Conservation (phyloP, 2,888 invertebrate genomes). For the Yponomeuta cagnagella region DNA sequence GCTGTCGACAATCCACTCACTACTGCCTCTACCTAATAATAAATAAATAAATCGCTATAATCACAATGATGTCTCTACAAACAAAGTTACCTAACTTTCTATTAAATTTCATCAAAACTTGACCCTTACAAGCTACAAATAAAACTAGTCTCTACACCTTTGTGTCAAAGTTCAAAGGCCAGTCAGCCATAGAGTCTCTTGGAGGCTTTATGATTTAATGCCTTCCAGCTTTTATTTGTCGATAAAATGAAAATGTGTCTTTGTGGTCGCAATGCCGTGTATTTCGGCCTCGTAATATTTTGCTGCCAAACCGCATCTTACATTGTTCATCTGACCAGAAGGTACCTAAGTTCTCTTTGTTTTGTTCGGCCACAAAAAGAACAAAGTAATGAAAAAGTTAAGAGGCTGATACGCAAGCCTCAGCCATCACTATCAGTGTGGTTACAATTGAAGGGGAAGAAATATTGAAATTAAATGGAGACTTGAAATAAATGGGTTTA, state of each 20-base stretch:
- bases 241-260: background rate
- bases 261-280: background rate
- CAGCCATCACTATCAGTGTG: no score
- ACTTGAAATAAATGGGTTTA: no score
- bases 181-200: background rate
- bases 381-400: no score
- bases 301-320: background rate
- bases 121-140: background rate
- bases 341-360: background rate
- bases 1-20: no score
- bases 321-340: background rate
- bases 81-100: background rate
- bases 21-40: background rate
- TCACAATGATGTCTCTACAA: background rate
- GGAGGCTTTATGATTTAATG: background rate
- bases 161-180: background rate
- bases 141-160: background rate
- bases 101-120: background rate
- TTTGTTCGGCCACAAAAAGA: background rate
- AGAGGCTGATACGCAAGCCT: no score
- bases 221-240: constrained; percentile 1
- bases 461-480: no score
- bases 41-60: background rate
- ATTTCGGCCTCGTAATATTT: background rate
- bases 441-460: no score